Evolutionary conservation across 1,140 invertebrate genomes (phyloP), one percentile per base, ranked within the genome.

Genomic region (Lepidurus apus): DNA sequence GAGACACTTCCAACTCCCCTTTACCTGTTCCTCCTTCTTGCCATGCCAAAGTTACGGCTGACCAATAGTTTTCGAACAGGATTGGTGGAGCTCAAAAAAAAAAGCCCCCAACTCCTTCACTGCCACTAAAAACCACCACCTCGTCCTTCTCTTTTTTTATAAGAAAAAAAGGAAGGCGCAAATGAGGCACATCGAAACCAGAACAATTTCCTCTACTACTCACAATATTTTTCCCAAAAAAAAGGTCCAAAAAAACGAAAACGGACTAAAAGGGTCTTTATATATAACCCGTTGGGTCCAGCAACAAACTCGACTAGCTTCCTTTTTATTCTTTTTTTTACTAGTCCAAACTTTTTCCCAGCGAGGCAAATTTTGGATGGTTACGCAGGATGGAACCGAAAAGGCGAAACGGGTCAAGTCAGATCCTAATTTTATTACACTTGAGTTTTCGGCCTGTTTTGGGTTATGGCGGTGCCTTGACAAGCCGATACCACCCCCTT

Each of bases 111-210:
- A 65, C 53, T 65, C 53, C n/a, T 65, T 65, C 53, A 9, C 53
- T 47, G 17, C 1, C 45, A 47, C 45, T 65, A 65, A 65, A 65
- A n/a, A 65, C 26, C 26, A 53, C 47, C 13, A 53, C 47, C 47
- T 65, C 21, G 47, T 65, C 47, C 53, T 65, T 3, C 3, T 34
- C 2, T 34, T 34, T 34, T 65, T 79, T 81, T 34, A n/a, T 80
- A 79, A 73, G 80, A 83, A 24, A 82, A 77, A 75, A 76, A 47
- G 34, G 21, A 43, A 47, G 44, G 34, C 44, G 42, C 43, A 47
- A 17, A 53, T 45, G 53, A 42, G 45, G 44, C 76, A 77, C 79
- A 76, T 77, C 77, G 79, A 74, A 81, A 82, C 80, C 82, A 78
- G 42, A 79, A 81, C 47, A 81, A 81, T 74, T 81, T 21, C 53